These are phyloP conservation scores for Saccopteryx leptura DNA, from an alignment of 2,113 vertebrate genomes.

Conservation along the genomic window DNA sequence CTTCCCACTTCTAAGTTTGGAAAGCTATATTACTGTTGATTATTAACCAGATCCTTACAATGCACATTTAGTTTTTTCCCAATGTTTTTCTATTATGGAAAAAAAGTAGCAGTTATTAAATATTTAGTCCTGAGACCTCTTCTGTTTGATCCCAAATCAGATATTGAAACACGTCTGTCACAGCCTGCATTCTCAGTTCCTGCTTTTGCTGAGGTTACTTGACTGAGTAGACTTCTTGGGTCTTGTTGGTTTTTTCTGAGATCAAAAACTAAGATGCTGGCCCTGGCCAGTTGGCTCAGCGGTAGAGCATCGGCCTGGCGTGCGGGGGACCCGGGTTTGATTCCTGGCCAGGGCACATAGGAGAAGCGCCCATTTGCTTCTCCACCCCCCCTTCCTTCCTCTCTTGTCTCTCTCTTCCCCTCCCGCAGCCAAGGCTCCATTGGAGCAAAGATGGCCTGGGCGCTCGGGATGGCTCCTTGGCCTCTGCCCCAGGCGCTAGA, in stretches of 20 bases:
- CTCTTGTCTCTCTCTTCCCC: too few relatives aligned
- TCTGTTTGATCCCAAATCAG: not conserved
- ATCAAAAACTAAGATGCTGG: not conserved
- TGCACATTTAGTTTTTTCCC: not conserved
- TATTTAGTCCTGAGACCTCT: not conserved
- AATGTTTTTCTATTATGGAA: not conserved
- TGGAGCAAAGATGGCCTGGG: too few relatives aligned
- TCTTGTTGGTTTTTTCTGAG: not conserved
- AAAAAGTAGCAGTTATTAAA: not conserved
- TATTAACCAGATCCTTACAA: not conserved
- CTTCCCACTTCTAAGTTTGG: not conserved
- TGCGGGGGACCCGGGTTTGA: too few relatives aligned
- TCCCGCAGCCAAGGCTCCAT: too few relatives aligned
- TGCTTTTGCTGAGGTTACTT: not conserved
- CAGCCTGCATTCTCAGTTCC: not conserved
- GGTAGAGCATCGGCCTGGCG: too few relatives aligned
- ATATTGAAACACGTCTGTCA: not conserved
- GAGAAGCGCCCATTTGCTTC: too few relatives aligned
- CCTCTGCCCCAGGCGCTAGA: too few relatives aligned
- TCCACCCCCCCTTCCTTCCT: too few relatives aligned
- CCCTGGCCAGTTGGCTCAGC: too few relatives aligned
- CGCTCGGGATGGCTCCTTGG: too few relatives aligned
- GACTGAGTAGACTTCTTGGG: not conserved
- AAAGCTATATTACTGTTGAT: not conserved
- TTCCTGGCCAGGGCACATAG: too few relatives aligned